Evolutionary conservation across 2,888 invertebrate genomes (phyloP), one percentile per base, ranked within the genome.

Genomic region (Syritta pipiens): DNA sequence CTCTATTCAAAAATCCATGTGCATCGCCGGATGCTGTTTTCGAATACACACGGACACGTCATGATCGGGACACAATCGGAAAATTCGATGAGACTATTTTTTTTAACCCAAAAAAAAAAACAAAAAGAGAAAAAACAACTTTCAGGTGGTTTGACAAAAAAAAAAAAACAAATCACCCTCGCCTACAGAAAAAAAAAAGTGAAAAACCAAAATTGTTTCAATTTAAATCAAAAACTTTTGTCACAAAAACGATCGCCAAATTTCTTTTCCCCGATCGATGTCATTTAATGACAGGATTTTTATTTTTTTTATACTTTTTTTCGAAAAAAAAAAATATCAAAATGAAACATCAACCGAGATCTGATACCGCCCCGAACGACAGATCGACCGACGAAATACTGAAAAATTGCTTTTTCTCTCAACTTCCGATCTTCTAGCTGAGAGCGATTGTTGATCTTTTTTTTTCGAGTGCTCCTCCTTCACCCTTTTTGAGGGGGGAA

Each of bases 321-420:
- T 48, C 14, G 28, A 40, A 46, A 28, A 40, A 19, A 40, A 24
- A 20, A 40, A 17, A 40, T 3, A 14, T 26, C 4, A 55, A 55
- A 14, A 44, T 24, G 17, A 42, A 32, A 59, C 51, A 53, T n/a
- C 30, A 22, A 28, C 17, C 51, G 49, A 51, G 49, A 49, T 49
- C 55, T 37, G 28, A 55, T 49, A 63, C 62, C 55, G 63, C 44
- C 53, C 46, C 42, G 26, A 69, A 42, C 68, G 55, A 55, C 69
- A 42, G 49, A 68, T 62, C 49, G 42, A 62, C 35, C 32, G 42
- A 53, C 55, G 40, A 40, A 49, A 42, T 55, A 75, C 63, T 53
- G 60, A 55, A n/a, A 46, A 46, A 19, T 6, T 55, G 12, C 30
- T 14, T 26, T 30, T n/a, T 30, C 40, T 59, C 42, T 49, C 24